A percentile compares a stretch with the other conserved stretches of the same genome.
Conservation (phyloP, 92 coral and sea anemone genomes). For the Umimayanthus chanpuru region DNA sequence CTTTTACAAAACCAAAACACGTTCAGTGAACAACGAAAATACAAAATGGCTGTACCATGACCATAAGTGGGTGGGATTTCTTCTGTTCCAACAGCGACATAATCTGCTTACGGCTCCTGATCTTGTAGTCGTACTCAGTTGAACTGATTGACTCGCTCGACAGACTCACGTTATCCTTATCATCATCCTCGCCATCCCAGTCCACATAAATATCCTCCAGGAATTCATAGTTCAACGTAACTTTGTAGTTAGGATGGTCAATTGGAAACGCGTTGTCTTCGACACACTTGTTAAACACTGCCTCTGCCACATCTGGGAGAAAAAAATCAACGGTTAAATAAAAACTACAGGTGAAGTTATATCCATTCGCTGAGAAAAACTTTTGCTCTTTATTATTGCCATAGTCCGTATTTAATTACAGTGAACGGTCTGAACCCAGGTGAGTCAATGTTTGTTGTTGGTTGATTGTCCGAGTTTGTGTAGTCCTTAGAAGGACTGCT, state of each 20-base stretch:
- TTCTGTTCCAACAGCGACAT: conserved; percentile 76
- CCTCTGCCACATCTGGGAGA: conserved; percentile 83
- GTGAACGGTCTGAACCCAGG: too few relatives aligned
- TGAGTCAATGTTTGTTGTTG: too few relatives aligned
- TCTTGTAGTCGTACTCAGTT: conserved; percentile 55
- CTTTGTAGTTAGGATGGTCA: conserved; percentile 70
- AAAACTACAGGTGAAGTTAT: not conserved
- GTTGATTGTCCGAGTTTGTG: too few relatives aligned
- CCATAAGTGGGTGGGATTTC: conserved; percentile 91
- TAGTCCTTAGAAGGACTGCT: too few relatives aligned
- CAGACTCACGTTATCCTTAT: conserved; percentile 72
- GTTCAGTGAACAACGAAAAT: not conserved
- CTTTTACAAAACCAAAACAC: not conserved
- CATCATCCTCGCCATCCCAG: conserved; percentile 67
- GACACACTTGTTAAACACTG: conserved; percentile 77
- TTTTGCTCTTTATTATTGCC: too few relatives aligned
- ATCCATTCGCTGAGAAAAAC: too few relatives aligned
- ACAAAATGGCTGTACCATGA: conserved; percentile 68
- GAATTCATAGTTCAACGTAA: conserved; percentile 77
- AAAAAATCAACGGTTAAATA: not conserved
- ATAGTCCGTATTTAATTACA: too few relatives aligned
- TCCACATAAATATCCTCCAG: conserved; percentile 88
- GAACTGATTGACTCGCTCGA: conserved; percentile 44
- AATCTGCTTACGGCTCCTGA: conserved; percentile 51
- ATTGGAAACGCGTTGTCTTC: conserved; percentile 67